A percentile compares a stretch with the other conserved stretches of the same genome.
Evolutionary conservation across 2,797 vertebrate species (phyloP).

Genomic region (Tapera naevia): DNA sequence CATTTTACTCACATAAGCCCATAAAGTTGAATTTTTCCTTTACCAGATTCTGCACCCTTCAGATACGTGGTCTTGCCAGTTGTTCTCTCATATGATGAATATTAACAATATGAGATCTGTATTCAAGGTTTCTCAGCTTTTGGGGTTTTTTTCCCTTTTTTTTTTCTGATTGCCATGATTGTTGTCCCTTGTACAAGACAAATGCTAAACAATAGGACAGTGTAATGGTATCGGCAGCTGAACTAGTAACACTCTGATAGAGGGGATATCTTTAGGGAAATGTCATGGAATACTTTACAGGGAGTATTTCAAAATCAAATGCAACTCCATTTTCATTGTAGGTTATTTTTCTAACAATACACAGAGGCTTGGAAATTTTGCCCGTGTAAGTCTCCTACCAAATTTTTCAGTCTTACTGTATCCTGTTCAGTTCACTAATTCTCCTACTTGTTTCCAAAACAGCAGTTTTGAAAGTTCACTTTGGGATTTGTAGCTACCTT

Average conservation of each 20-base stretch:
- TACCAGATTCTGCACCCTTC: background rate
- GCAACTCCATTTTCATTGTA: background rate
- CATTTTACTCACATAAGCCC: background rate
- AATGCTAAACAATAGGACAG: background rate
- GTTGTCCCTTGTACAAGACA: background rate
- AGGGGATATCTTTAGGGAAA: conserved; percentile 19
- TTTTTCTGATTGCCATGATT: background rate
- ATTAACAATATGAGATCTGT: background rate
- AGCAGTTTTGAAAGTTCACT: background rate
- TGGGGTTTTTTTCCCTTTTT: background rate
- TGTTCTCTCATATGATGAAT: background rate
- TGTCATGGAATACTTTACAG: background rate
- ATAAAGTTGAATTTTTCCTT: background rate
- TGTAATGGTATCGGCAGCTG: background rate
- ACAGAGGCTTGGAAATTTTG: background rate
- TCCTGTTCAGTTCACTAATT: background rate
- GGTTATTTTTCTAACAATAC: background rate
- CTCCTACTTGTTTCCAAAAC: background rate
- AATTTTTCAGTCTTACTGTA: background rate
- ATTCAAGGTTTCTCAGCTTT: background rate
- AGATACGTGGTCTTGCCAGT: background rate
- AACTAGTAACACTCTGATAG: background rate
- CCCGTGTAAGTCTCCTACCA: background rate
- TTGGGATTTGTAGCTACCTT: background rate
- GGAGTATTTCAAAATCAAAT: background rate